These are phyloP conservation scores for Pseudopodoces humilis DNA, from an alignment of 2,113 vertebrate species.

Conservation along the genomic window DNA sequence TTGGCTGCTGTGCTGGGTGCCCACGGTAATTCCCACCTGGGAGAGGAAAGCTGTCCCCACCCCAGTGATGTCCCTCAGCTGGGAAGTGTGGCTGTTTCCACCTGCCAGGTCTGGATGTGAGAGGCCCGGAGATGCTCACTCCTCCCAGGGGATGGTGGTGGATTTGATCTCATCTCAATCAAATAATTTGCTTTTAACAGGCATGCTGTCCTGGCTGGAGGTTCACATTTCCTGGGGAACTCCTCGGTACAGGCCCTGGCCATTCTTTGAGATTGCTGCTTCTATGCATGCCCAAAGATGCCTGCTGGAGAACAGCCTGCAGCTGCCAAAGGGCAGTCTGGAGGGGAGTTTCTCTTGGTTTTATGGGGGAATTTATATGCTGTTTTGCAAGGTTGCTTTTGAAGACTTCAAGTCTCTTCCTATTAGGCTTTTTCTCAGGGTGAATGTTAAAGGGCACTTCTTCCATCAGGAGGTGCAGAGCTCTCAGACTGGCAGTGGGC, in stretches of 20 bases:
- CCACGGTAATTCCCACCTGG: neutral
- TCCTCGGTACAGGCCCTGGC: neutral
- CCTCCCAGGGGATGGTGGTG: neutral
- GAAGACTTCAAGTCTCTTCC: neutral
- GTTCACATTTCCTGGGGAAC: neutral
- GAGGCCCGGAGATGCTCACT: neutral
- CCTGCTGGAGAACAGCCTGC: neutral
- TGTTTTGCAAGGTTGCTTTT: neutral
- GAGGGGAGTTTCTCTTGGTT: too few relatives aligned
- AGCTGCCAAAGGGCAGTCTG: neutral
- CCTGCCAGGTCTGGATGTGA: neutral
- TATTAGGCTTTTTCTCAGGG: neutral
- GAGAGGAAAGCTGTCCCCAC: neutral
- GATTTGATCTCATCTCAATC: neutral
- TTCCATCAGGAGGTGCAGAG: neutral
- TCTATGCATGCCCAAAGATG: neutral
- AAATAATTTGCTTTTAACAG: neutral
- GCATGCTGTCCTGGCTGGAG: neutral
- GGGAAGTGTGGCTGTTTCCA: neutral
- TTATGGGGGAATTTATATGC: neutral
- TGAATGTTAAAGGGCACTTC: neutral
- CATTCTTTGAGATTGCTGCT: neutral
- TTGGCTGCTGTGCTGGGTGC: neutral
- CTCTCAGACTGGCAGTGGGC: neutral
- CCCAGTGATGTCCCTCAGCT: neutral